Base-by-base conservation (phyloP, 2,888 invertebrate genomes). In the Archaeoteleia sp. region DNA sequence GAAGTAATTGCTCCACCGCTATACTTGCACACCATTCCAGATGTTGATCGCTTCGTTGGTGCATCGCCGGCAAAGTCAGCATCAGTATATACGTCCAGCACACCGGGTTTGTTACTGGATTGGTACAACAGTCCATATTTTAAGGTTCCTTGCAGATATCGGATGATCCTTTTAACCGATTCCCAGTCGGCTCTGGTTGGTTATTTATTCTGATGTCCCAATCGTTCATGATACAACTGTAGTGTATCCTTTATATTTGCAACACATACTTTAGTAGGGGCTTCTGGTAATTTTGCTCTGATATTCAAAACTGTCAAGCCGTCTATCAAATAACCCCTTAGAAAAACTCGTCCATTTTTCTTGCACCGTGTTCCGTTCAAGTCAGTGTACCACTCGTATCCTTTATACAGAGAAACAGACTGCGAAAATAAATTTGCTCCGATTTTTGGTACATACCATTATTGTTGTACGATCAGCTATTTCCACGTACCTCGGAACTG, bases 121-220 rank as follows among this genome's bases (percentile, higher is more conserved):
- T n/a, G n/a, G n/a, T n/a, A n/a, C n/a, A n/a, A n/a, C n/a, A n/a
- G n/a, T n/a, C n/a, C n/a, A n/a, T n/a, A n/a, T n/a, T n/a, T n/a
- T n/a, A n/a, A n/a, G n/a, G n/a, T n/a, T n/a, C n/a, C n/a, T n/a
- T n/a, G n/a, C n/a, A n/a, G n/a, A n/a, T n/a, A n/a, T n/a, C n/a
- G n/a, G n/a, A n/a, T n/a, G n/a, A n/a, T n/a, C n/a, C n/a, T n/a
- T n/a, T n/a, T n/a, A n/a, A n/a, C n/a, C n/a, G n/a, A n/a, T n/a
- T n/a, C n/a, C n/a, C n/a, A n/a, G n/a, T n/a, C n/a, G n/a, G n/a
- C n/a, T n/a, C n/a, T n/a, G n/a, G n/a, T n/a, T n/a, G n/a, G 72
- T 2, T 63, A 65, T 53, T 78, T 80, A 49, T 78, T 74, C 63
- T 79, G 78, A 57, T 80, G 81, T 13, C 78, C 78, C 74, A 78